Base-by-base conservation (phyloP, 2,113 vertebrate genomes). In the Corythornis cristatus region DNA sequence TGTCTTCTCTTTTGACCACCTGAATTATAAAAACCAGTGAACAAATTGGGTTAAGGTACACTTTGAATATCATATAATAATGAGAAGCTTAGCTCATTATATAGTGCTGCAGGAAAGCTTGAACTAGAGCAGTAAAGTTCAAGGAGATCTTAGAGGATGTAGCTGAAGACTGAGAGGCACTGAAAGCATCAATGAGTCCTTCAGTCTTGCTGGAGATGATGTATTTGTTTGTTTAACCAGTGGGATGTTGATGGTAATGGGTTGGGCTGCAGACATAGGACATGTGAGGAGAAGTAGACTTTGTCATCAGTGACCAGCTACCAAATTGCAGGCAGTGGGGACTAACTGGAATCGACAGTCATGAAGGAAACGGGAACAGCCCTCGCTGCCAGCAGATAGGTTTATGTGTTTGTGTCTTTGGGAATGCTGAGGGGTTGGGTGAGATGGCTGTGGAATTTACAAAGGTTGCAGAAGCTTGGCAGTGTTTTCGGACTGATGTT, bases 391-490 rank as follows among this genome's bases (percentile, higher is more conserved):
- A 66, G 78, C 57, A 86, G 74, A 94, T 75, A 73, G 50, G 20
- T 58, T 56, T 1, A 8, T 65, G 28, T 89, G 89, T 8, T 92
- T 93, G 76, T 90, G 70, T 89, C 92, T 83, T 73, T 57, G 71
- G 31, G 57, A 90, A 72, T 72, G 54, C 70, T 68, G 20, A 7
- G 22, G 86, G 48, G 37, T 7, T 70, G 65, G 43, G 26, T 28
- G 66, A 70, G 84, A 70, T 54, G 74, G 23, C 74, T 65, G 62
- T 58, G 86, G 86, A 92, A 89, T 90, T 54, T 66, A 74, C 73
- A 93, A 86, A 77, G 81, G 56, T 86, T 95, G 91, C 74, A 85
- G 81, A 43, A 79, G 83, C 37, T 87, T 96, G 96, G 96, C 94
- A 93, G 26, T 7, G 1, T 70, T 92, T 70, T 53, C 31, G 5